Conservation (phyloP, 2,888 invertebrate species). For the Stratiomys singularior region DNA sequence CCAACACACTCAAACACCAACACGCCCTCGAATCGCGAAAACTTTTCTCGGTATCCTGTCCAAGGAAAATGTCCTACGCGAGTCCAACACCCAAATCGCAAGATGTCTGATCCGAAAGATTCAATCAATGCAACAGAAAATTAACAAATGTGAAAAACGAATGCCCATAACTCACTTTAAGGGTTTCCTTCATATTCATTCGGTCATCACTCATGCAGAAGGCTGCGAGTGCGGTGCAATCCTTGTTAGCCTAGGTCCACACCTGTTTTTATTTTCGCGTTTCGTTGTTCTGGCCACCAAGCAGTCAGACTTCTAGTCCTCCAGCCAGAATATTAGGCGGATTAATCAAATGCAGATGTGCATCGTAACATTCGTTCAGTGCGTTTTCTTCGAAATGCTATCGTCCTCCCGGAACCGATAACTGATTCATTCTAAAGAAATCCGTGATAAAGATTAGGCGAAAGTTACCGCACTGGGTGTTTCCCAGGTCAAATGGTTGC, state of each 20-base stretch:
- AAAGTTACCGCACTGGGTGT: conserved; percentile 18
- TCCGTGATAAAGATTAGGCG: background rate
- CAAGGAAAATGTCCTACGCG: conserved; percentile 34
- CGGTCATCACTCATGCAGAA: background rate
- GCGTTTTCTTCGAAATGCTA: background rate
- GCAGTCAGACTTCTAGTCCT: background rate
- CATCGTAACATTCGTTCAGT: background rate
- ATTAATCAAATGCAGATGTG: background rate
- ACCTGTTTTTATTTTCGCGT: background rate
- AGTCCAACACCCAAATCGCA: conserved; percentile 21
- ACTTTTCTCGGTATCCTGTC: conserved; percentile 27
- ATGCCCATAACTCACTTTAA: conserved; percentile 2
- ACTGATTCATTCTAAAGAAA: background rate
- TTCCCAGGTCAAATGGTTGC: conserved; percentile 2
- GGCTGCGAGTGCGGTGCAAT: background rate
- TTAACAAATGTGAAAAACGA: background rate
- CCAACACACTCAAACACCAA: conserved; percentile 42
- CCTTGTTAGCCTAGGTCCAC: conserved; percentile 27
- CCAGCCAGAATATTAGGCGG: background rate
- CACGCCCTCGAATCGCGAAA: conserved; percentile 41
- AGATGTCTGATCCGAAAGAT: background rate
- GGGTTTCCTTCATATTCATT: background rate
- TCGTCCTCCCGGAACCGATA: background rate
- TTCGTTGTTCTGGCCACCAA: background rate
- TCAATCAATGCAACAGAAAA: background rate